Base-by-base conservation (phyloP, 2,888 invertebrate species). In the Odontomyia ornata region DNA sequence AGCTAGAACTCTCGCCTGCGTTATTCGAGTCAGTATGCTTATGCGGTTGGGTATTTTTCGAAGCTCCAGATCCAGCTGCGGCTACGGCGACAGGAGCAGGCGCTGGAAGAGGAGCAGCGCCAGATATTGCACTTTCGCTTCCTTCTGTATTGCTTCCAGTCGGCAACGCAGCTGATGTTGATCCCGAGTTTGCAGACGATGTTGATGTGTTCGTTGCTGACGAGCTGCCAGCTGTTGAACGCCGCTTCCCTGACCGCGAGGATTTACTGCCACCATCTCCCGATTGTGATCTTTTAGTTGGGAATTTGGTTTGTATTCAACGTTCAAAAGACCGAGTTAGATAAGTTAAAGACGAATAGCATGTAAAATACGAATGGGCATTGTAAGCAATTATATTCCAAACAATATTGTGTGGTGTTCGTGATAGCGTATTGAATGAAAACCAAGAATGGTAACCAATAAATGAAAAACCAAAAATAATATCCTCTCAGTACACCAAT, bases 221-320 rank as follows among this genome's bases (percentile, higher is more conserved):
- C 56, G 57, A 52, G 21, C 82, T 80, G 72, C 79, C 79, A 15
- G 84, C 83, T 46, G 86, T 84, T 15, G 84, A 84, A n/a, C 86
- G 83, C 76, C 86, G 86, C 79, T 86, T 86, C 65, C 85, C 85
- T 62, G 86, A 85, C 47, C 86, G 83, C 7, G 73, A 73, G 15
- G 85, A 85, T 71, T 81, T 84, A 79, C 77, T 80, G 75, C 78
- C 80, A 78, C 80, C 80, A 65, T 82, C 82, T 77, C 81, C 81
- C 75, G 82, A 82, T 79, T 81, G 80, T 65, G 82, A 82, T 82
- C 82, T 81, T 80, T 18, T 72, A 46, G n/a, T 69, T 21, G 43
- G 57, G 57, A 36, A 23, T 11, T 18, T 47, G 30, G 46, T 60
- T 67, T 30, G 64, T 76, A 71, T 77, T 64, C 72, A 73, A 15